These are phyloP conservation scores for Turnix velox DNA, from an alignment of 2,113 vertebrate species.

Conservation along the genomic window DNA sequence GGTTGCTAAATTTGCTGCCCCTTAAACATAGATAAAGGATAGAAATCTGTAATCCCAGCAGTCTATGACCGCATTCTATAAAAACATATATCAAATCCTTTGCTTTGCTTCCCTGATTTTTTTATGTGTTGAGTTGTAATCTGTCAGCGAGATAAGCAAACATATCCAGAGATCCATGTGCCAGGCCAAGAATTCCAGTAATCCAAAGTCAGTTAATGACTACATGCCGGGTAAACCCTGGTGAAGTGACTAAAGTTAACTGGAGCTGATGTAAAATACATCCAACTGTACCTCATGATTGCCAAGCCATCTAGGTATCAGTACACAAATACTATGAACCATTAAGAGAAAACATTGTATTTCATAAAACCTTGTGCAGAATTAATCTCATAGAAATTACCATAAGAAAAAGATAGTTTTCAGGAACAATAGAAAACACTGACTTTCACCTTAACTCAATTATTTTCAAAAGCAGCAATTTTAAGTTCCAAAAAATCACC, in stretches of 20 bases:
- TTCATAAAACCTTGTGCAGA: neutral
- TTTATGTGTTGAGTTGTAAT: neutral
- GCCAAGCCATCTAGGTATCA: neutral
- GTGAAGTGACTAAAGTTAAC: constrained; percentile 30
- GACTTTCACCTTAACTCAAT: neutral
- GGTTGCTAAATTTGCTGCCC: neutral
- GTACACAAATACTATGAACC: neutral
- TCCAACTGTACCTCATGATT: neutral
- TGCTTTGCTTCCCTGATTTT: neutral
- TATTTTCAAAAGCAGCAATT: neutral
- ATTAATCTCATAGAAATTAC: neutral
- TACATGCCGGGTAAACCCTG: neutral
- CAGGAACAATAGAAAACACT: neutral
- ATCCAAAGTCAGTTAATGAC: constrained; percentile 8
- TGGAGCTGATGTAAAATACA: constrained; percentile 22
- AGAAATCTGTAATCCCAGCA: neutral
- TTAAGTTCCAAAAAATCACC: neutral
- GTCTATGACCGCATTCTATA: neutral
- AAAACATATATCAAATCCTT: neutral
- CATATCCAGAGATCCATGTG: neutral
- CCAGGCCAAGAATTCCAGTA: constrained; percentile 14
- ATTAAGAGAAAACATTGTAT: neutral
- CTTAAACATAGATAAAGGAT: neutral
- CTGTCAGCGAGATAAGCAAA: neutral
- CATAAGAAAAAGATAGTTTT: neutral